Evolutionary conservation across 2,797 vertebrate genomes (phyloP).

Genomic region (Orientallactaga sibirica): DNA sequence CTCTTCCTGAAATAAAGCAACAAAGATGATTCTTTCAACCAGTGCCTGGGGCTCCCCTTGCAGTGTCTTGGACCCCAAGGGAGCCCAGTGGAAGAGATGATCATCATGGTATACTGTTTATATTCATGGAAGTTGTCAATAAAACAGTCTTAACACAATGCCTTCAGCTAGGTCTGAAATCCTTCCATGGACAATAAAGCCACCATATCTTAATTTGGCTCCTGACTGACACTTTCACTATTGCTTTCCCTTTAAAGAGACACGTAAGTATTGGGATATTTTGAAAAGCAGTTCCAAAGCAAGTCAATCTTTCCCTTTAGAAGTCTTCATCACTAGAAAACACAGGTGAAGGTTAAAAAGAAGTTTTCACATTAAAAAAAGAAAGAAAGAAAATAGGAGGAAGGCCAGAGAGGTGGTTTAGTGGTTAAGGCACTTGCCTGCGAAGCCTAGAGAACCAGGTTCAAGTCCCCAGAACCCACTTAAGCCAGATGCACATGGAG

Average conservation of each 20-base stretch:
- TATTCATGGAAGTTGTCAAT: too few relatives aligned
- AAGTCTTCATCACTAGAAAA: conserved; percentile 9
- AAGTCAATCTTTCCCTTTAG: conserved; percentile 4
- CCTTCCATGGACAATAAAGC: neutral
- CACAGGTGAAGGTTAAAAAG: neutral
- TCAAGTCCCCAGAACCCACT: too few relatives aligned
- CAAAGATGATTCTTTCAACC: neutral
- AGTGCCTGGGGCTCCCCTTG: neutral
- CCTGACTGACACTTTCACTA: neutral
- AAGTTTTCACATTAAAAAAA: neutral
- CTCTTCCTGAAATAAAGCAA: neutral
- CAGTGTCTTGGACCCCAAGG: accelerated
- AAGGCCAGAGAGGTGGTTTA: too few relatives aligned
- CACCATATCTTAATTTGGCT: neutral
- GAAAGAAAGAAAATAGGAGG: neutral
- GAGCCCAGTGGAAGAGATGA: neutral
- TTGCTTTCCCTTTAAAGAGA: neutral
- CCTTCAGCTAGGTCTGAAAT: neutral
- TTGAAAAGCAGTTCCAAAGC: conserved; percentile 23
- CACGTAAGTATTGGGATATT: neutral
- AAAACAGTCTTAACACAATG: neutral
- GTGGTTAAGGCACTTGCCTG: too few relatives aligned
- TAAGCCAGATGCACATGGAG: too few relatives aligned
- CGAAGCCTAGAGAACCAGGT: too few relatives aligned
- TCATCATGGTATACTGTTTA: too few relatives aligned